Evolutionary conservation across 2,888 invertebrate genomes (phyloP).

Genomic region (Timema podura): DNA sequence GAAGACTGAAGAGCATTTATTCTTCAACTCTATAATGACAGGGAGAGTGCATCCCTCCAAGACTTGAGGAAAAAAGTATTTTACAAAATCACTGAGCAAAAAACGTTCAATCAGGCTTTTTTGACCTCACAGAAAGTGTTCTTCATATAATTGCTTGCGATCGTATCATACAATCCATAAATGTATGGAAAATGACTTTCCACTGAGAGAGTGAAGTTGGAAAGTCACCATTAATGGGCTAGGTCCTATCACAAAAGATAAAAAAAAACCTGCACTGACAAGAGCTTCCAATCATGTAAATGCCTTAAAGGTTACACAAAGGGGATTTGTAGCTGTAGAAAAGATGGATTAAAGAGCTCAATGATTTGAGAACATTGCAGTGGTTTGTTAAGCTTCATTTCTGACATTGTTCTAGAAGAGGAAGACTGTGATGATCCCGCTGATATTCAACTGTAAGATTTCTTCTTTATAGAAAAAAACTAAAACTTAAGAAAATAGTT

Average conservation of each 20-base stretch:
- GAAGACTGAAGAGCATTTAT: not conserved
- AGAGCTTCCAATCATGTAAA: not conserved
- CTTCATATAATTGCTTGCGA: not conserved
- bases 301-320: not conserved
- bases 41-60: not conserved
- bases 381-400: not conserved
- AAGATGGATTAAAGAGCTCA: not conserved
- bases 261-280: not conserved
- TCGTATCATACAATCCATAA: not conserved
- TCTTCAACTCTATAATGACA: not conserved
- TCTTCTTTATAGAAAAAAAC: not conserved
- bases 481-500: no score
- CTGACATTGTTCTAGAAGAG: constrained; percentile 6
- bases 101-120: not conserved
- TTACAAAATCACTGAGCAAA: not conserved
- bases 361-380: not conserved
- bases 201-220: not conserved
- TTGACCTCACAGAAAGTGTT: not conserved
- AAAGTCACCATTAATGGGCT: not conserved
- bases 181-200: not conserved
- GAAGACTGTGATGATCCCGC: not conserved
- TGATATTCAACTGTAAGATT: constrained; percentile 1
- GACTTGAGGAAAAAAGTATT: not conserved
- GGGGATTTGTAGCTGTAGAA: not conserved
- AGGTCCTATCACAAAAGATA: not conserved